Evolutionary conservation across 2,888 invertebrate species (phyloP).

Genomic region (Trachelus troglodyta): DNA sequence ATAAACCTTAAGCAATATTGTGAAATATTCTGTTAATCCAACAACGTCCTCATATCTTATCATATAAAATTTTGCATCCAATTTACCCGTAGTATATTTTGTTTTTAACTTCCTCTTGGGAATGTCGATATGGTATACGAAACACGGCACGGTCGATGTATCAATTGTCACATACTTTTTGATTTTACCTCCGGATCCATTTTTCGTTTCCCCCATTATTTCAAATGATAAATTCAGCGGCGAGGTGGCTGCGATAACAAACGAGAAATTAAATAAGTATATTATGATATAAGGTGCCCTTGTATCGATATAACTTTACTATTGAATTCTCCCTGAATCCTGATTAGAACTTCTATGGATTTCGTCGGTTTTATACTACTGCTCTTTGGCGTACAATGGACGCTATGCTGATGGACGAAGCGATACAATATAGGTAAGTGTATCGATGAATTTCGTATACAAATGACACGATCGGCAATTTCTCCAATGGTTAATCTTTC

Average conservation of each 20-base stretch:
- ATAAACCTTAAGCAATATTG: conserved; percentile 34
- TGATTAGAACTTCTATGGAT: conserved; percentile 45
- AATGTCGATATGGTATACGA: conserved; percentile 21
- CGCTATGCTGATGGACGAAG: conserved; percentile 64
- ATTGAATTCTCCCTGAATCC: conserved; percentile 33
- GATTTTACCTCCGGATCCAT: background rate
- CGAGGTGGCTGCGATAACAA: background rate
- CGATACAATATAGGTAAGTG: conserved; percentile 63
- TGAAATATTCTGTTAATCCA: background rate
- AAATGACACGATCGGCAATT: conserved; percentile 62
- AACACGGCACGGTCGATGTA: background rate
- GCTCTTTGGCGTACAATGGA: conserved; percentile 64
- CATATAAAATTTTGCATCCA: background rate
- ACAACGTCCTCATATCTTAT: background rate
- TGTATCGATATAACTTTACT: conserved; percentile 26
- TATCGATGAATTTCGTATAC: conserved; percentile 67
- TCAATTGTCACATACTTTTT: background rate
- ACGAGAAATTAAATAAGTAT: background rate
- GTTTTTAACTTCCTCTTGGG: conserved; percentile 32
- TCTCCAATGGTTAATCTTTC: conserved; percentile 65
- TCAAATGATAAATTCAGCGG: background rate
- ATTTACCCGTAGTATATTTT: conserved; percentile 48
- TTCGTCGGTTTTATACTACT: conserved; percentile 65
- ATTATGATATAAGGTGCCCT: background rate
- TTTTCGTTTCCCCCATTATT: background rate